These are phyloP conservation scores for Tychaedon coryphoeus DNA, from an alignment of 2,113 vertebrate genomes.

Conservation along the genomic window DNA sequence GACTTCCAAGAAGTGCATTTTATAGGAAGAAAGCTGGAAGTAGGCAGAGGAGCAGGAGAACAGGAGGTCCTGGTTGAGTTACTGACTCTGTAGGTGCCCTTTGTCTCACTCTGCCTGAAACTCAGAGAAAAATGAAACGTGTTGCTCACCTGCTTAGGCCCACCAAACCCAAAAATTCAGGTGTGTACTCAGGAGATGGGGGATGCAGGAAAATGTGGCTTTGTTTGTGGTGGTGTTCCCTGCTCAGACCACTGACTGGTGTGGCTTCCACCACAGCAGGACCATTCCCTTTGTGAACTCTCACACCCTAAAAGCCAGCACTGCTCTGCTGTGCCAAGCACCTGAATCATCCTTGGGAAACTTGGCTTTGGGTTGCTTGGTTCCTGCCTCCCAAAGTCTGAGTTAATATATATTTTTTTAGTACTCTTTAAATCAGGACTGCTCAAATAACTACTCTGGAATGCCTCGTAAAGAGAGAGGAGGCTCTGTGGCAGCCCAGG, in stretches of 20 bases:
- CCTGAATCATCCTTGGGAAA: background rate
- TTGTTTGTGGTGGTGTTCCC: background rate
- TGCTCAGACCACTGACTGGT: rapidly evolving
- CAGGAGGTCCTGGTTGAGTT: background rate
- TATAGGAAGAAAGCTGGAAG: background rate
- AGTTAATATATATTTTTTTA: background rate
- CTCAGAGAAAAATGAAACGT: background rate
- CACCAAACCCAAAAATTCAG: background rate
- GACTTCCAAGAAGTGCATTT: background rate
- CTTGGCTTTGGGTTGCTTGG: background rate
- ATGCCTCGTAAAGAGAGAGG: background rate
- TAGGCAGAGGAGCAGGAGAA: background rate
- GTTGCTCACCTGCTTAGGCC: background rate
- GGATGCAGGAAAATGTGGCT: background rate
- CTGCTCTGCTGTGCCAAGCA: background rate
- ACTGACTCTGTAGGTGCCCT: background rate
- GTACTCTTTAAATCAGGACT: background rate
- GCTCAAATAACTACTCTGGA: background rate
- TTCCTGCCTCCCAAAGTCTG: background rate
- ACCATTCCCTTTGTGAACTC: background rate
- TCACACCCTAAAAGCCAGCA: background rate
- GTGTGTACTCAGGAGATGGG: background rate
- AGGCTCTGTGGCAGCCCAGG: background rate
- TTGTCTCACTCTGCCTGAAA: background rate
- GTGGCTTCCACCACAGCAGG: rapidly evolving